Evolutionary conservation across 2,888 invertebrate genomes (phyloP).

Genomic region (Ceraclea dissimilis): DNA sequence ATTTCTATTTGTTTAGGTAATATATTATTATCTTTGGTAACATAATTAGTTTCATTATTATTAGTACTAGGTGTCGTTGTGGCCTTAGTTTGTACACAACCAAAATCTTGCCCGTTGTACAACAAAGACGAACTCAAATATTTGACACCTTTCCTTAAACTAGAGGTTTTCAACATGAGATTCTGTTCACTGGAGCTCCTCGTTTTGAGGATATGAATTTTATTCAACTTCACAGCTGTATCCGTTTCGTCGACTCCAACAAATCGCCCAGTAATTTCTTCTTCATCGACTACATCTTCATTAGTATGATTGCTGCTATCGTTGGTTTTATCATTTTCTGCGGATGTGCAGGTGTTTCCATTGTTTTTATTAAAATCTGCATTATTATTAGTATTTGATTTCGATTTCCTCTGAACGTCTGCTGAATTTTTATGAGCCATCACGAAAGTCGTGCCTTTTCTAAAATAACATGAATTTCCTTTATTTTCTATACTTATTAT

Average conservation of each 20-base stretch:
- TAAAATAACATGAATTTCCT: no score
- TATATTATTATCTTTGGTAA: conserved; percentile 30
- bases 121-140: conserved; percentile 17
- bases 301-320: not conserved
- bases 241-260: conserved; percentile 45
- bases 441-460: no score
- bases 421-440: not conserved
- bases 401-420: not conserved
- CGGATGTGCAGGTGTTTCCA: not conserved
- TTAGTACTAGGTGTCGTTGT: conserved; percentile 36
- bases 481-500: no score
- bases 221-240: conserved; percentile 41
- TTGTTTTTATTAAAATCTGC: not conserved
- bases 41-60: conserved; percentile 35
- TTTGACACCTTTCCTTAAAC: conserved; percentile 39
- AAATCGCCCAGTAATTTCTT: conserved; percentile 41
- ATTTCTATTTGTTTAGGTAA: conserved; percentile 29
- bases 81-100: not conserved
- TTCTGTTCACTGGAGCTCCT: conserved; percentile 48
- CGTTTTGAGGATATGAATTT: conserved; percentile 46
- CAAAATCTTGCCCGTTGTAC: conserved; percentile 30
- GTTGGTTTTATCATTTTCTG: not conserved
- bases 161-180: conserved; percentile 41
- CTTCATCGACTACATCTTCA: not conserved
- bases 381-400: not conserved